phyloP scores from a whole-genome alignment of 2,888 invertebrate genomes.

The Drosophila meridiana region DNA sequence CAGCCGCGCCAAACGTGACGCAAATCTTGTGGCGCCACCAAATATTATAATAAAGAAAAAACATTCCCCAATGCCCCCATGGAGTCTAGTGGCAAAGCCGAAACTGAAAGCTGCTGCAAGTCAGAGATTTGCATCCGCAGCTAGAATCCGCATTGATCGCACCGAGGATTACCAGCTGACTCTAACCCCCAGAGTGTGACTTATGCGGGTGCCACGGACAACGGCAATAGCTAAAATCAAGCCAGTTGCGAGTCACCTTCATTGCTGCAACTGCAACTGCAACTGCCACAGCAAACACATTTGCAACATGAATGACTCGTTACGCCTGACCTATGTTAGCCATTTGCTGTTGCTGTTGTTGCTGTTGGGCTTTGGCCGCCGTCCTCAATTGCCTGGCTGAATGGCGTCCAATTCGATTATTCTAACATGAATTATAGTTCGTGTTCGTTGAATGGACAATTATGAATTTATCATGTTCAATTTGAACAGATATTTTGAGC shows the following conservation, averaged over 20 bases:
- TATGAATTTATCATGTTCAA: conserved; percentile 82
- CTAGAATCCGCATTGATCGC: conserved; percentile 56
- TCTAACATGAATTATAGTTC: conserved; percentile 81
- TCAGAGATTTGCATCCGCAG: conserved; percentile 56
- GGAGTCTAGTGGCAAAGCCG: conserved; percentile 31
- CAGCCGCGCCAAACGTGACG: conserved; percentile 61
- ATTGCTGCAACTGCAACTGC: conserved; percentile 38
- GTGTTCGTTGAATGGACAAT: conserved; percentile 81
- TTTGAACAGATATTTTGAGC: conserved; percentile 78
- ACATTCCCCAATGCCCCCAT: conserved; percentile 20
- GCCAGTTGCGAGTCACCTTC: conserved; percentile 67
- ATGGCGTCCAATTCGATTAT: conserved; percentile 82
- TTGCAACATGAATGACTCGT: conserved; percentile 79
- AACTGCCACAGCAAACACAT: conserved; percentile 45
- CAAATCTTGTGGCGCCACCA: conserved; percentile 70
- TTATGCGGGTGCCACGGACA: conserved; percentile 73
- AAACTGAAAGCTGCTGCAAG: conserved; percentile 59
- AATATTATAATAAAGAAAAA: conserved; percentile 12
- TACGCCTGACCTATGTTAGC: conserved; percentile 79
- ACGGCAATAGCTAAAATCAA: conserved; percentile 46
- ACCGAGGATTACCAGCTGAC: conserved; percentile 47
- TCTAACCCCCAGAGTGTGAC: conserved; percentile 60
- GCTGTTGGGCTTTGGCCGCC: conserved; percentile 72
- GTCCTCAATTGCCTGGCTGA: conserved; percentile 79
- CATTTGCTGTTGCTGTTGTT: conserved; percentile 59